These are phyloP conservation scores for Nothoprocta perdicaria DNA, from an alignment of 2,113 vertebrate species.

Conservation along the genomic window DNA sequence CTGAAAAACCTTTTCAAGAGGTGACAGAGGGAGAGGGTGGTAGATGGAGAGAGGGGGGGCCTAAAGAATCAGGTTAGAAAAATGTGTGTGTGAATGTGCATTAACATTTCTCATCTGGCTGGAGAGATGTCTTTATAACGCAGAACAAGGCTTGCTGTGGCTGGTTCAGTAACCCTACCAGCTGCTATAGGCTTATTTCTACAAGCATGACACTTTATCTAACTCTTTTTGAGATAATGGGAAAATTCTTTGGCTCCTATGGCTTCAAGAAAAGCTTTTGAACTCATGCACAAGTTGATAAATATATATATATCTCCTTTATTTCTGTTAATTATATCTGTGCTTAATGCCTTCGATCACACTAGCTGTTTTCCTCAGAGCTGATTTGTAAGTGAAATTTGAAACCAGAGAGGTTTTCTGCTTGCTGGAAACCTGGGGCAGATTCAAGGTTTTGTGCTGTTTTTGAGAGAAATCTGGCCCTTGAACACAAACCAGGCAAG, in stretches of 20 bases:
- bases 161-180: slow-evolving; percentile 46
- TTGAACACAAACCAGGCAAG: background rate
- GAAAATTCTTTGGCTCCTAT: background rate
- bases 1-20: slow-evolving; percentile 56
- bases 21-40: background rate
- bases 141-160: slow-evolving; percentile 11
- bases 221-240: slow-evolving; percentile 28
- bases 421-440: background rate
- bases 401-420: background rate
- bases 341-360: slow-evolving; percentile 20
- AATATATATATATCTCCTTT: background rate
- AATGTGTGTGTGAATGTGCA: background rate
- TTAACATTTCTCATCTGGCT: background rate
- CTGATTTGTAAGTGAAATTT: slow-evolving; percentile 3
- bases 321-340: slow-evolving; percentile 40
- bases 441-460: background rate
- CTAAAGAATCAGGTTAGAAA: slow-evolving; percentile 37
- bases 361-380: background rate
- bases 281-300: background rate
- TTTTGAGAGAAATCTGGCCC: background rate
- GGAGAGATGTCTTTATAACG: slow-evolving; percentile 40
- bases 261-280: slow-evolving; percentile 33
- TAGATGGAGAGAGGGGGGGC: background rate
- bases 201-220: slow-evolving; percentile 18
- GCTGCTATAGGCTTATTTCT: slow-evolving; percentile 38